Percentiles rank a stretch among this genome's conserved stretches.
phyloP scores from a whole-genome alignment of 2,888 invertebrate species.

The Pheosia tremula region DNA sequence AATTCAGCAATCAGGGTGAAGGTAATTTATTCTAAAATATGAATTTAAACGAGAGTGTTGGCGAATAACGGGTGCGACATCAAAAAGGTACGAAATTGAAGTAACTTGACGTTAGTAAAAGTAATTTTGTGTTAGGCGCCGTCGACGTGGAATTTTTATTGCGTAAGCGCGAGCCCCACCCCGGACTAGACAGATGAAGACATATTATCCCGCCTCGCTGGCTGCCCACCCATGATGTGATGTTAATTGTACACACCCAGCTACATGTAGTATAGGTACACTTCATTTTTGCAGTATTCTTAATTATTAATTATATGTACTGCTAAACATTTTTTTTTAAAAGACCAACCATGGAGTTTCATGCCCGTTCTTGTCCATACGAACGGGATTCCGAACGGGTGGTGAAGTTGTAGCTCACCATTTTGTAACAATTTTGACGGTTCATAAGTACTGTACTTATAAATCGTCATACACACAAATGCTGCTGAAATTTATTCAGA shows the following conservation, averaged over 20 bases:
- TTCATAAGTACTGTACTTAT: too few species aligned
- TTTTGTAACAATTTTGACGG: too few species aligned
- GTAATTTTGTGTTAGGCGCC: conserved; percentile 57
- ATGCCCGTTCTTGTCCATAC: too few species aligned
- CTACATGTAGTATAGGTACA: not conserved
- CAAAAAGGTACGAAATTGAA: conserved; percentile 49
- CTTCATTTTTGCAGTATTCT: not conserved
- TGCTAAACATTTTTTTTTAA: not conserved
- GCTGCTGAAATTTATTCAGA: too few species aligned
- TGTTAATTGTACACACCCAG: conserved; percentile 16
- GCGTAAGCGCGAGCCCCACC: conserved; percentile 44
- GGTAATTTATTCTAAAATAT: too few species aligned
- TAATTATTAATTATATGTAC: not conserved
- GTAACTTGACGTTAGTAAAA: conserved; percentile 55
- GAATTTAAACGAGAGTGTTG: too few species aligned
- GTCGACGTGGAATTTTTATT: conserved; percentile 64
- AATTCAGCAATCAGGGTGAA: not conserved
- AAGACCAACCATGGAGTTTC: not conserved
- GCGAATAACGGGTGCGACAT: conserved; percentile 20
- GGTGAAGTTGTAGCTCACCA: too few species aligned
- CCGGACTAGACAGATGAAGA: conserved; percentile 58
- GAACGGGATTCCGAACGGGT: too few species aligned
- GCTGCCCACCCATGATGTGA: conserved; percentile 27
- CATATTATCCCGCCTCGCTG: conserved; percentile 42
- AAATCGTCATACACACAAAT: too few species aligned